Conservation (phyloP, 2,888 invertebrate genomes). For the Octodonta nipae region DNA sequence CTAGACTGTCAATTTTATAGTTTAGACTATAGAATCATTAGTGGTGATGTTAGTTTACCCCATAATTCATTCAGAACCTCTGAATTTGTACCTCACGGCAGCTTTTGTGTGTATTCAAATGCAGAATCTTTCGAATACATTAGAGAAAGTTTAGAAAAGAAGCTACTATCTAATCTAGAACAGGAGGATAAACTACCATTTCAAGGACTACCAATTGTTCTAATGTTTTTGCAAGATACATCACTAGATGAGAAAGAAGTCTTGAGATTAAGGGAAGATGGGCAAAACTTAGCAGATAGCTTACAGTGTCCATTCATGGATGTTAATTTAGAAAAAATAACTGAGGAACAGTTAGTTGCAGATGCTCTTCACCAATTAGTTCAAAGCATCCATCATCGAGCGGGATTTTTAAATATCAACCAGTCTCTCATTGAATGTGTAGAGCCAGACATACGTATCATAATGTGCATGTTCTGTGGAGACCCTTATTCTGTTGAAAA, state of each 20-base stretch:
- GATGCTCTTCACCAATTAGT: conserved; percentile 63
- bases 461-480: conserved; percentile 93
- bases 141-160: conserved; percentile 79
- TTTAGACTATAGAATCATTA: conserved; percentile 73
- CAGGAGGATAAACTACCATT: conserved; percentile 79
- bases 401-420: conserved; percentile 58
- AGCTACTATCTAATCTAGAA: conserved; percentile 75
- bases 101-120: conserved; percentile 81
- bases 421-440: conserved; percentile 65
- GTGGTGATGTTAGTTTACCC: conserved; percentile 68
- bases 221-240: conserved; percentile 79
- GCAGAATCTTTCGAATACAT: conserved; percentile 86
- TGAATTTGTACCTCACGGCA: conserved; percentile 82
- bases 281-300: conserved; percentile 78
- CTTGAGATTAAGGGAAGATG: conserved; percentile 74
- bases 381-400: conserved; percentile 63
- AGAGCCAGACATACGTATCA: conserved; percentile 78
- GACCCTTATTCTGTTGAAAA: conserved; percentile 85
- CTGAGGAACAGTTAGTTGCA: conserved; percentile 50
- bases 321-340: conserved; percentile 53
- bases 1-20: conserved; percentile 68
- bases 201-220: conserved; percentile 75
- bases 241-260: conserved; percentile 72
- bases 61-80: conserved; percentile 70
- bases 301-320: conserved; percentile 78